A percentile compares a stretch with the other conserved stretches of the same genome.
Conservation (phyloP, 2,797 vertebrate genomes). For the Melanotaenia parkinsoni region DNA sequence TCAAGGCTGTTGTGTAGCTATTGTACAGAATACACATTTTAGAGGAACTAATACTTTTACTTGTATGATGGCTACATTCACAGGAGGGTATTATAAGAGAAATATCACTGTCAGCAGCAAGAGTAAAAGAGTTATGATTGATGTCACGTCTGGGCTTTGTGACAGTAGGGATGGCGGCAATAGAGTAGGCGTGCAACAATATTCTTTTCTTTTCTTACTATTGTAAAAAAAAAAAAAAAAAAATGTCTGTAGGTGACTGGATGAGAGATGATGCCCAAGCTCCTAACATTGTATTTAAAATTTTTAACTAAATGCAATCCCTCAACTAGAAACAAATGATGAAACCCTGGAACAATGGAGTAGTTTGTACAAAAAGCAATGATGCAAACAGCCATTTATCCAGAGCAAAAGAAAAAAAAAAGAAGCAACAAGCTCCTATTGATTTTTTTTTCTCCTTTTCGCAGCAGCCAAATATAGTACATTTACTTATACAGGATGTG, state of each 20-base stretch:
- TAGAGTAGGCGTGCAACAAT: conserved; percentile 2
- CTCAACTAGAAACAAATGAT: conserved; percentile 27
- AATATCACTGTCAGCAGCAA: conserved; percentile 21
- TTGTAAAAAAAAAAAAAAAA: conserved; percentile 6
- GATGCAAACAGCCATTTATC: conserved; percentile 30
- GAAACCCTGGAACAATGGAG: conserved; percentile 25
- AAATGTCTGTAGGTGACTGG: background rate
- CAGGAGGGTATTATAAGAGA: conserved; percentile 33
- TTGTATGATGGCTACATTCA: conserved; percentile 38
- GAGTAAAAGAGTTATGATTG: conserved; percentile 22
- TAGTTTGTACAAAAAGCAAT: conserved; percentile 20
- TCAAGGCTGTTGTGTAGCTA: conserved; percentile 6
- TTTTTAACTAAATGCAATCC: conserved; percentile 6
- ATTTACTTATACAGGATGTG: conserved; percentile 44
- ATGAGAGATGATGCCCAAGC: background rate
- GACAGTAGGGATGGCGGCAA: conserved; percentile 2
- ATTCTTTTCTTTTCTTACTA: conserved; percentile 7
- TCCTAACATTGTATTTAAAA: conserved; percentile 22
- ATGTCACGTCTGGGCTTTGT: conserved; percentile 14
- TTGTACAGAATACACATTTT: conserved; percentile 12
- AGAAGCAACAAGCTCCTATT: background rate
- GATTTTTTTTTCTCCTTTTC: conserved; percentile 13
- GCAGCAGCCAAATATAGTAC: conserved; percentile 39
- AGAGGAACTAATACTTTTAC: conserved; percentile 22
- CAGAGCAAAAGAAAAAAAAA: conserved; percentile 8